Conservation (phyloP, 2,113 vertebrate genomes). For the Lepidothrix coronata region DNA sequence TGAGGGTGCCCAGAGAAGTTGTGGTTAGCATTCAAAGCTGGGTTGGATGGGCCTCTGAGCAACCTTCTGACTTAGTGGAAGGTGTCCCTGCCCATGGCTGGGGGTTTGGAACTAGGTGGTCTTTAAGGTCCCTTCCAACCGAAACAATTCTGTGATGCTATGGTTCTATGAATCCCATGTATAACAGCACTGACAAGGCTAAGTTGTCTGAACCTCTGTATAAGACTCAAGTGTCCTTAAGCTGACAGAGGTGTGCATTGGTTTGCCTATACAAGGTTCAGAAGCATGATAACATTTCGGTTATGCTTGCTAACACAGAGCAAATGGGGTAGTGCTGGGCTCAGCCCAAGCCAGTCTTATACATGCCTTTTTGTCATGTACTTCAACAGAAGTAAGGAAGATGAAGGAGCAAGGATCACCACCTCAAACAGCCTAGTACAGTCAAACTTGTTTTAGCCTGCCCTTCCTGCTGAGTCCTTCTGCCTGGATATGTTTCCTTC, state of each 20-base stretch:
- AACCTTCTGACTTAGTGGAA: background rate
- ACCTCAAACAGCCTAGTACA: background rate
- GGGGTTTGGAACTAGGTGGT: background rate
- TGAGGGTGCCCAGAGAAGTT: background rate
- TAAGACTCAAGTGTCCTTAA: background rate
- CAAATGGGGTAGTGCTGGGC: background rate
- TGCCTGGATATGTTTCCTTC: background rate
- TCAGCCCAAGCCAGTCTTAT: background rate
- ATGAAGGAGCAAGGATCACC: background rate
- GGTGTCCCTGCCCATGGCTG: background rate
- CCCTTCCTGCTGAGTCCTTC: background rate
- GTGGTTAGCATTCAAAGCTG: background rate
- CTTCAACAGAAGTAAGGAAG: background rate
- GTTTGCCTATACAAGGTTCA: background rate
- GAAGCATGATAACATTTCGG: background rate
- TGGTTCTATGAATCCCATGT: background rate
- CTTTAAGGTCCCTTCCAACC: background rate
- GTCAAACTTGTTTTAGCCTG: background rate
- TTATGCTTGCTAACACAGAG: background rate
- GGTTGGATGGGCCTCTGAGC: background rate
- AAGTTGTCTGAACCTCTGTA: background rate
- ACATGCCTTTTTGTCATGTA: background rate
- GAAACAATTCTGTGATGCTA: background rate
- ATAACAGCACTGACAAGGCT: background rate
- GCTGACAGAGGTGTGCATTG: background rate